These are phyloP conservation scores for Psilanteris sp. DNA, from an alignment of 1,140 invertebrate species.

Conservation along the genomic window DNA sequence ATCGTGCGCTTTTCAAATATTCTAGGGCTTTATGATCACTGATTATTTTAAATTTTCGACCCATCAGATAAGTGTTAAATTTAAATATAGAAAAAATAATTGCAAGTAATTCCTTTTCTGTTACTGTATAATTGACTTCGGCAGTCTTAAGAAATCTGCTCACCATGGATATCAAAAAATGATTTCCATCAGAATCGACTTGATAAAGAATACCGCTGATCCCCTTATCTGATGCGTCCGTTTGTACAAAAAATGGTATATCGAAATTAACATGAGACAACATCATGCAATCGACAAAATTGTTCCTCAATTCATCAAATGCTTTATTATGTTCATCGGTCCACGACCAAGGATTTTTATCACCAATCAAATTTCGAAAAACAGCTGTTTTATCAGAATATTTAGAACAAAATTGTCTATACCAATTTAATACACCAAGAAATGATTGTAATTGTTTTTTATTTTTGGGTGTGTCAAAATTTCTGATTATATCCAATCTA, in stretches of 20 bases:
- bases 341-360: background rate
- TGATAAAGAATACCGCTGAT: slow-evolving; percentile 6
- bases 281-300: slow-evolving; percentile 5
- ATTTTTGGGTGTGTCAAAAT: too few relatives aligned
- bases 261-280: slow-evolving; percentile 3
- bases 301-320: slow-evolving; percentile 7
- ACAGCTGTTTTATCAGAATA: slow-evolving; percentile 5
- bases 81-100: slow-evolving; percentile 10
- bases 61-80: slow-evolving; percentile 10
- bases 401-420: background rate
- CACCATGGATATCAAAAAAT: background rate
- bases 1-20: slow-evolving; percentile 1
- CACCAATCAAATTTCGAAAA: slow-evolving; percentile 11
- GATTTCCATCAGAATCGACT: background rate
- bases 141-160: background rate
- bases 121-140: slow-evolving; percentile 6
- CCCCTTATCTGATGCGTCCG: slow-evolving; percentile 5
- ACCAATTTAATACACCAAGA: too few relatives aligned
- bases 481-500: too few relatives aligned
- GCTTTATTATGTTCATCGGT: background rate
- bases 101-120: slow-evolving; percentile 15
- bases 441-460: too few relatives aligned
- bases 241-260: background rate
- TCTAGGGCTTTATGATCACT: slow-evolving; percentile 3
- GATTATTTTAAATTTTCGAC: background rate